A percentile compares a stretch with the other conserved stretches of the same genome.
Evolutionary conservation across 92 coral and sea anemone genomes (phyloP).

Genomic region (Heteractis magnifica): DNA sequence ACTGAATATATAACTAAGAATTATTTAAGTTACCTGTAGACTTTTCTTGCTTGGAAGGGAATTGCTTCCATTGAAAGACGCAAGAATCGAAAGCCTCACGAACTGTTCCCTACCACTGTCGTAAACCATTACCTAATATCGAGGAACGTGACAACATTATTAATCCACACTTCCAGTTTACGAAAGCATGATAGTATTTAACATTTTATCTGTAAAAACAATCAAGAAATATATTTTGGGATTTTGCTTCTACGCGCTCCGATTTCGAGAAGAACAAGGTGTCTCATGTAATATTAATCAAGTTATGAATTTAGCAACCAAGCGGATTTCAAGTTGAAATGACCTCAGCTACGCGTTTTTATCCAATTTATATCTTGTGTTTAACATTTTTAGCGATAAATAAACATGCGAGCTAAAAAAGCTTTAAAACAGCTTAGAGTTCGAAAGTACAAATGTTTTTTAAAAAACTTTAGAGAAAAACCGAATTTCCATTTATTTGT

Average conservation of each 20-base stretch:
- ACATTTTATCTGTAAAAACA: neutral
- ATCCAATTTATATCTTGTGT: neutral
- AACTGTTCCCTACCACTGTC: neutral
- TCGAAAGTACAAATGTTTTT: neutral
- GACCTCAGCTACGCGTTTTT: slow-evolving; percentile 6
- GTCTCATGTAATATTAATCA: slow-evolving; percentile 3
- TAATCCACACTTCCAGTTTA: neutral
- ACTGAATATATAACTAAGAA: no score
- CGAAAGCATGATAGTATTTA: neutral
- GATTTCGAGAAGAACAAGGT: neutral
- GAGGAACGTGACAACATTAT: neutral
- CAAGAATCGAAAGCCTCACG: slow-evolving; percentile 7
- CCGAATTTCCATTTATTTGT: no score
- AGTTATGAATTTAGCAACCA: neutral
- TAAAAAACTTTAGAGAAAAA: no score
- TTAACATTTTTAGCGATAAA: neutral
- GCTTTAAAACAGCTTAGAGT: neutral
- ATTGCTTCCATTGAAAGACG: slow-evolving; percentile 24
- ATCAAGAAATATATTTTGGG: neutral
- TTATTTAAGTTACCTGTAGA: slow-evolving; percentile 3
- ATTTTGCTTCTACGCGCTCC: slow-evolving; percentile 18
- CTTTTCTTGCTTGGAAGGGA: neutral
- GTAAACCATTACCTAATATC: neutral
- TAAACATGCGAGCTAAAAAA: neutral
- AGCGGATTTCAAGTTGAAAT: slow-evolving; percentile 22